These are phyloP conservation scores for Patella pellucida DNA, from an alignment of 2,888 invertebrate species.

Conservation along the genomic window DNA sequence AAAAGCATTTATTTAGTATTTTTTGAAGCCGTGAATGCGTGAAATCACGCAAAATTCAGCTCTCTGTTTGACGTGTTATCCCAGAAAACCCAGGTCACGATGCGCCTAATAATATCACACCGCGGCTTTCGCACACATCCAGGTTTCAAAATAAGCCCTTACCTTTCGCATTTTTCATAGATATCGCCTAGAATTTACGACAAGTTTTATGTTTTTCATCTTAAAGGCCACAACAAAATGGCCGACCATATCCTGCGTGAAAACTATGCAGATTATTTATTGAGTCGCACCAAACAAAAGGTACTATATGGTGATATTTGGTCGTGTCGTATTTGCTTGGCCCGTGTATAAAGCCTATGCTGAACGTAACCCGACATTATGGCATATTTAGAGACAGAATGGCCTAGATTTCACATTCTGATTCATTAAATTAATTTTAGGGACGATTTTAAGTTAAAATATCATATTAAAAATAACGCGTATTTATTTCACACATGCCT, in stretches of 20 bases:
- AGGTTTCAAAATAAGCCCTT: slow-evolving; percentile 20
- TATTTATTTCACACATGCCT: slow-evolving; percentile 49
- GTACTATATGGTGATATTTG: slow-evolving; percentile 35
- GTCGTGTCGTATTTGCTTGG: slow-evolving; percentile 20
- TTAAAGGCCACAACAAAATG: slow-evolving; percentile 40
- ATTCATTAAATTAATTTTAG: slow-evolving; percentile 1
- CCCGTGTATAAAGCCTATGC: not conserved
- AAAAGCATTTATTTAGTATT: not conserved
- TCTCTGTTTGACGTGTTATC: slow-evolving; percentile 25
- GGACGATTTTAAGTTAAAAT: slow-evolving; percentile 19
- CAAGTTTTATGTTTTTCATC: slow-evolving; percentile 34
- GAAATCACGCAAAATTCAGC: slow-evolving; percentile 12
- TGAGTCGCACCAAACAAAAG: slow-evolving; percentile 37
- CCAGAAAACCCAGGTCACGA: slow-evolving; percentile 3
- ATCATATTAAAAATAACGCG: slow-evolving; percentile 31
- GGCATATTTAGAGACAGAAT: not conserved
- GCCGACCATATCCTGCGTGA: slow-evolving; percentile 42
- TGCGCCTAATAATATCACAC: slow-evolving; percentile 14
- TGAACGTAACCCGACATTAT: not conserved
- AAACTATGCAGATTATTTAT: slow-evolving; percentile 42
- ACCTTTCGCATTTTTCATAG: slow-evolving; percentile 35
- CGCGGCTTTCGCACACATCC: slow-evolving; percentile 3
- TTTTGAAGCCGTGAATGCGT: not conserved
- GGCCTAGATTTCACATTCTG: not conserved
- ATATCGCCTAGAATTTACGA: slow-evolving; percentile 32